These are phyloP conservation scores for Bombus turneri DNA, from an alignment of 1,140 invertebrate genomes.

Conservation along the genomic window DNA sequence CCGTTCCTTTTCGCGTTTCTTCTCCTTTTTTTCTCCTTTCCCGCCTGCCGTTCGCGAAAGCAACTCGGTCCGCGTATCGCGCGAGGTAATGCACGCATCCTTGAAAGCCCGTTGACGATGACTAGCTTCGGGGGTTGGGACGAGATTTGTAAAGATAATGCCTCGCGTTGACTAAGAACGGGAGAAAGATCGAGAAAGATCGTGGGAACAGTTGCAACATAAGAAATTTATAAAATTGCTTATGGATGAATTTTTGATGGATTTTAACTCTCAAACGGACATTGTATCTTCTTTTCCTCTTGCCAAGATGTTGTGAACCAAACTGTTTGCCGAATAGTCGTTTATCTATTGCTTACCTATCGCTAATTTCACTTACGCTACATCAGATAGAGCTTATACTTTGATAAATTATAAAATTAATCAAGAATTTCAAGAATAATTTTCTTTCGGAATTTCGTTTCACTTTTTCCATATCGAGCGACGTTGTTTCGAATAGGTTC, in stretches of 20 bases:
- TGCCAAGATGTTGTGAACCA: no score
- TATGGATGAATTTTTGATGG: accelerated
- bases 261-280: not conserved
- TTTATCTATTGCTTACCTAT: no score
- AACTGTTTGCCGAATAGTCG: no score
- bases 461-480: not conserved
- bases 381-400: no score
- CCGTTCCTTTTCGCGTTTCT: constrained; percentile 21
- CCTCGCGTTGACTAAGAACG: not conserved
- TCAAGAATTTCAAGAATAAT: not conserved
- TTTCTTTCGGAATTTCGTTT: not conserved
- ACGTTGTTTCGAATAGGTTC: not conserved
- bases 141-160: constrained; percentile 35
- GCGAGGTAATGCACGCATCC: constrained; percentile 20
- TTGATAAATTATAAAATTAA: not conserved
- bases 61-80: not conserved
- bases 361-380: not conserved
- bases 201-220: no score
- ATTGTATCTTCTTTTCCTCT: accelerated
- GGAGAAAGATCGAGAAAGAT: not conserved
- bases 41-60: not conserved
- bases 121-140: not conserved
- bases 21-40: not conserved
- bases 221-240: not conserved
- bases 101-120: not conserved